Percentiles rank a stretch among this genome's conserved stretches.
Evolutionary conservation across 2,888 invertebrate genomes (phyloP).

Genomic region (Autographa gamma): DNA sequence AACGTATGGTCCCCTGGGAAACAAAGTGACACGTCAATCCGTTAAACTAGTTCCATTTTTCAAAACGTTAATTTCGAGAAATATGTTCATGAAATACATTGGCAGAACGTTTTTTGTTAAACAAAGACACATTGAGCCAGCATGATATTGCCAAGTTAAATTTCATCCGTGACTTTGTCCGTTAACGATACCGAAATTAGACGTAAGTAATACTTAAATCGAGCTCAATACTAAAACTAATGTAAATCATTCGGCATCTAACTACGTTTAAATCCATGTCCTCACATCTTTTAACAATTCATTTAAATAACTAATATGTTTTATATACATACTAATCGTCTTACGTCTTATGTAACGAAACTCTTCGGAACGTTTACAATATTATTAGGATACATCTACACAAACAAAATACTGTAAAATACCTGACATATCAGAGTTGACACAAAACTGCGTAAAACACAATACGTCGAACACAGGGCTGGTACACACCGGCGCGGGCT

Average conservation of each 20-base stretch:
- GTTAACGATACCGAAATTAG: too few relatives aligned
- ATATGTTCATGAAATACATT: slow-evolving; percentile 13
- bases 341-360: too few relatives aligned
- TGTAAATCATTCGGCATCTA: too few relatives aligned
- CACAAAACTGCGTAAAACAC: slow-evolving; percentile 48
- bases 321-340: too few relatives aligned
- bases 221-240: too few relatives aligned
- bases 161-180: background rate
- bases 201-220: too few relatives aligned
- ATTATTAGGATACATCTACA: background rate
- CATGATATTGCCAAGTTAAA: slow-evolving; percentile 21
- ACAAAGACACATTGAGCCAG: slow-evolving; percentile 9
- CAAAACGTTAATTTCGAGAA: slow-evolving; percentile 36
- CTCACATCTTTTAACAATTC: too few relatives aligned
- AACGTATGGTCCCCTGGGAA: slow-evolving; percentile 37
- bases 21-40: slow-evolving; percentile 38
- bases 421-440: slow-evolving; percentile 21
- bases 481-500: slow-evolving; percentile 39
- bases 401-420: slow-evolving; percentile 26
- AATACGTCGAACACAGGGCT: slow-evolving; percentile 44
- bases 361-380: too few relatives aligned
- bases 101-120: background rate
- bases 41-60: slow-evolving; percentile 40
- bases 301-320: too few relatives aligned
- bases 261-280: too few relatives aligned